Conservation (phyloP, 2,888 invertebrate genomes). For the Drosophila rellima region DNA sequence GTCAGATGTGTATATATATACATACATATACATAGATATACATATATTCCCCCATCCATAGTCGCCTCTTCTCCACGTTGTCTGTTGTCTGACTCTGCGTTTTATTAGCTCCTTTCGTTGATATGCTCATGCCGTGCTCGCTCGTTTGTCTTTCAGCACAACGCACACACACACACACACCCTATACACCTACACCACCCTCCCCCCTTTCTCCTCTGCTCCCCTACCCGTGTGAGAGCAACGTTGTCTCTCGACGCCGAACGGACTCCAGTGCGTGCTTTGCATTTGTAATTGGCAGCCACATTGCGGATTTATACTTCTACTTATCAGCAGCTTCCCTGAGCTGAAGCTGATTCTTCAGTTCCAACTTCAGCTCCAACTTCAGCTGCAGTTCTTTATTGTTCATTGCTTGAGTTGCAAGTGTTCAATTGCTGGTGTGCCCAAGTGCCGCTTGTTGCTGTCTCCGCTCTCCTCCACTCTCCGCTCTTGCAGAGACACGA, state of each 20-base stretch:
- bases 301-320: slow-evolving; percentile 58
- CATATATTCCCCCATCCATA: background rate
- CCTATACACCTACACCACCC: slow-evolving; percentile 28
- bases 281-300: slow-evolving; percentile 66
- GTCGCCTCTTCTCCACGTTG: slow-evolving; percentile 7
- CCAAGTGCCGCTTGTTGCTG: slow-evolving; percentile 51
- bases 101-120: slow-evolving; percentile 80
- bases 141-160: slow-evolving; percentile 74
- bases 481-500: slow-evolving; percentile 5
- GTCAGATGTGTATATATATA: slow-evolving; percentile 15
- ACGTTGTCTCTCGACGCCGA: slow-evolving; percentile 66
- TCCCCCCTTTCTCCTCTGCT: background rate
- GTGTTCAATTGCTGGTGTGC: slow-evolving; percentile 62
- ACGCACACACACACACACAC: slow-evolving; percentile 28
- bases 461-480: slow-evolving; percentile 1
- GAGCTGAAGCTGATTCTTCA: slow-evolving; percentile 30
- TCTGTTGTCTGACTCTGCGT: slow-evolving; percentile 63
- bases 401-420: slow-evolving; percentile 56
- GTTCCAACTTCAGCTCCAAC: slow-evolving; percentile 26
- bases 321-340: slow-evolving; percentile 59
- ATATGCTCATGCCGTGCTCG: slow-evolving; percentile 77
- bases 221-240: slow-evolving; percentile 19
- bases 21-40: slow-evolving; percentile 13
- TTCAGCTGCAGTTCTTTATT: slow-evolving; percentile 45
- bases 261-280: slow-evolving; percentile 66